phyloP scores from a whole-genome alignment of 2,797 vertebrate genomes.

The Parotocinclus haroldoi region DNA sequence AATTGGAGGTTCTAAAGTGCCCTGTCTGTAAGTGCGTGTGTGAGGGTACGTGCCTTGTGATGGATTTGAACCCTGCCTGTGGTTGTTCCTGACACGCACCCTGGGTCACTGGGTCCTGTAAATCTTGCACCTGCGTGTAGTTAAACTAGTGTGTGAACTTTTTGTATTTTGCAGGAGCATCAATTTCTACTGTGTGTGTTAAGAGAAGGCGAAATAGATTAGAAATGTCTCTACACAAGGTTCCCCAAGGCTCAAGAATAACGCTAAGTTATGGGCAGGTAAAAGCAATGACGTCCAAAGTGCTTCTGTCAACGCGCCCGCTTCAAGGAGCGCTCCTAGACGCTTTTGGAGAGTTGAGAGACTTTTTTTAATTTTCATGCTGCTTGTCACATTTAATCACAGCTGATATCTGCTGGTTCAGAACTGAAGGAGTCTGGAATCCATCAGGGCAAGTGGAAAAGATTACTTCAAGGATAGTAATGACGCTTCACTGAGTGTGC shows the following conservation, averaged over 20 bases:
- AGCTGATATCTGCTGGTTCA: conserved; percentile 21
- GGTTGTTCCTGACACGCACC: too few relatives aligned
- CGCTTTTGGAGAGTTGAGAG: conserved; percentile 15
- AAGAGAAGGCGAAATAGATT: conserved; percentile 44
- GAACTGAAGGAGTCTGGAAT: conserved; percentile 21
- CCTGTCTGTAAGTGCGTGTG: too few relatives aligned
- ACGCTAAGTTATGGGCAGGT: conserved; percentile 24
- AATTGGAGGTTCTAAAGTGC: too few relatives aligned
- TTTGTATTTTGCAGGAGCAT: conserved; percentile 24
- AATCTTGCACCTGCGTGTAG: background rate
- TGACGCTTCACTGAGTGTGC: conserved; percentile 12
- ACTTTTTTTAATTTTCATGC: conserved; percentile 29
- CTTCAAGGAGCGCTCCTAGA: conserved; percentile 9
- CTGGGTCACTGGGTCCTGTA: too few relatives aligned
- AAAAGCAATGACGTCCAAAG: conserved; percentile 35
- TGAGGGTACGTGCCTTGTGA: too few relatives aligned
- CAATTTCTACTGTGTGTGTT: conserved; percentile 32
- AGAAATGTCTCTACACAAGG: conserved; percentile 41
- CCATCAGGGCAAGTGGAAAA: conserved; percentile 26
- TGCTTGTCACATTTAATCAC: conserved; percentile 26
- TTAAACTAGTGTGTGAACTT: conserved; percentile 13
- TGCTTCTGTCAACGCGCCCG: conserved; percentile 19
- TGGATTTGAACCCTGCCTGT: too few relatives aligned
- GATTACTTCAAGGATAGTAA: conserved; percentile 5
- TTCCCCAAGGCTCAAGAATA: conserved; percentile 28